Evolutionary conservation across 1,140 invertebrate genomes (phyloP).

Genomic region (Lordiphosa stackelbergi): DNA sequence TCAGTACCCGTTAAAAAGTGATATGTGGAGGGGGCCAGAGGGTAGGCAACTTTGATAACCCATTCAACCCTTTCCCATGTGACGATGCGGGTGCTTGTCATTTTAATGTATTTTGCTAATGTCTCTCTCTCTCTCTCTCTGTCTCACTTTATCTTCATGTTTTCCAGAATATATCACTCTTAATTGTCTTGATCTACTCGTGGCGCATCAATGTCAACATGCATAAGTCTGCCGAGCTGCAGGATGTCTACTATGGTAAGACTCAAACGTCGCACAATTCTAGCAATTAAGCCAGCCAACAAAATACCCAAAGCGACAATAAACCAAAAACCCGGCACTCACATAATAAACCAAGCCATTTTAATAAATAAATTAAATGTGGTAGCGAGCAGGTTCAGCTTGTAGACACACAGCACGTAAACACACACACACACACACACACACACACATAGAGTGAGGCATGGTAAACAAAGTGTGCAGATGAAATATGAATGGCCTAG

Average conservation of each 20-base stretch:
- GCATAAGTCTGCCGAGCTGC: conserved; percentile 81
- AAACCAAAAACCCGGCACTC: conserved; percentile 18
- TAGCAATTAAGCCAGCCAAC: conserved; percentile 37
- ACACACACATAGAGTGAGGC: background rate
- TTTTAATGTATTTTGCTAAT: conserved; percentile 16
- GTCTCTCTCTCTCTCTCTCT: conserved; percentile 14
- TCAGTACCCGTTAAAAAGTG: conserved; percentile 55
- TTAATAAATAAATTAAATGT: conserved; percentile 60
- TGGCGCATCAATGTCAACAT: conserved; percentile 84
- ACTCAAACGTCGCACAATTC: conserved; percentile 23
- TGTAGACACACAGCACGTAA: background rate
- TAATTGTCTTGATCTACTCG: conserved; percentile 84
- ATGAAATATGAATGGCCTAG: conserved; percentile 9
- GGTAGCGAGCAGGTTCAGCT: background rate
- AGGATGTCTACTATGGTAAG: conserved; percentile 86
- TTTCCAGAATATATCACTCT: conserved; percentile 83
- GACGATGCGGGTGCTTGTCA: conserved; percentile 47
- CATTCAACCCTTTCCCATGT: background rate
- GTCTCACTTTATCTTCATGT: background rate
- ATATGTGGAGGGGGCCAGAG: background rate
- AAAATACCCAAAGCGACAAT: conserved; percentile 21
- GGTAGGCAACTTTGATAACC: conserved; percentile 3
- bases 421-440: background rate
- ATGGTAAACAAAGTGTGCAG: conserved; percentile 9
- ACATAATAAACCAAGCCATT: conserved; percentile 49